These are phyloP conservation scores for Malurus leucopterus DNA, from an alignment of 2,797 vertebrate species.

Conservation along the genomic window DNA sequence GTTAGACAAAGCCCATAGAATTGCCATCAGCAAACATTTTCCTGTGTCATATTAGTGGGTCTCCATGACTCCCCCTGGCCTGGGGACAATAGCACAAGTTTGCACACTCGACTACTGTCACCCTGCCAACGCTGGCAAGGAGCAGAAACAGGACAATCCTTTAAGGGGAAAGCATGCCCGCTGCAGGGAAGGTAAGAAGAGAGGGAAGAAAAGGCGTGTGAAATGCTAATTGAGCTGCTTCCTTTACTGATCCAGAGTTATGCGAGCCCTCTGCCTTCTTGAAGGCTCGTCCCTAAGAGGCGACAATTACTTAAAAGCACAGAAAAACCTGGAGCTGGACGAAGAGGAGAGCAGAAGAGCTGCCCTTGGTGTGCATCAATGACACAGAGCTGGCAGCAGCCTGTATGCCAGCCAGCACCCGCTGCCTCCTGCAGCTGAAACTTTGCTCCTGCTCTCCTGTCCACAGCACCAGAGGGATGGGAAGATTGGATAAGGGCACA, in stretches of 20 bases:
- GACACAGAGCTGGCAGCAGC: background rate
- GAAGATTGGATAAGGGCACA: background rate
- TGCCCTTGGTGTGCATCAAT: background rate
- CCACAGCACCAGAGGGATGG: background rate
- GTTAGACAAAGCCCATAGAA: slow-evolving; percentile 99
- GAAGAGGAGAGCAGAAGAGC: slow-evolving; percentile 12
- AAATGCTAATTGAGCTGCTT: slow-evolving; percentile 89
- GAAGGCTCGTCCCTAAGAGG: slow-evolving; percentile 65
- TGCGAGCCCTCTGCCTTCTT: slow-evolving; percentile 61
- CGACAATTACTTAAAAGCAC: slow-evolving; percentile 63
- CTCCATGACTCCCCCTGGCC: slow-evolving; percentile 98
- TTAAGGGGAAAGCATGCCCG: slow-evolving; percentile 86
- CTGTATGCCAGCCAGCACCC: background rate
- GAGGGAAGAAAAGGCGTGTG: slow-evolving; percentile 84
- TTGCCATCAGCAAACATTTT: slow-evolving; percentile 99
- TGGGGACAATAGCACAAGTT: slow-evolving; percentile 99
- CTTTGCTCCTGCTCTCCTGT: background rate
- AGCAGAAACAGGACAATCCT: slow-evolving; percentile 94
- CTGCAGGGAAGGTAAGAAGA: slow-evolving; percentile 87
- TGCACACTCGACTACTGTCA: slow-evolving; percentile 99
- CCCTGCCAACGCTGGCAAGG: slow-evolving; percentile 98
- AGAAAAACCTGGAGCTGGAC: slow-evolving; percentile 11
- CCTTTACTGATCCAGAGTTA: slow-evolving; percentile 80
- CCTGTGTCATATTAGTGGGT: slow-evolving; percentile 99
- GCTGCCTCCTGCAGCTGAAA: background rate